These are phyloP conservation scores for Helicoverpa assulta DNA, from an alignment of 2,888 invertebrate species.

Conservation along the genomic window DNA sequence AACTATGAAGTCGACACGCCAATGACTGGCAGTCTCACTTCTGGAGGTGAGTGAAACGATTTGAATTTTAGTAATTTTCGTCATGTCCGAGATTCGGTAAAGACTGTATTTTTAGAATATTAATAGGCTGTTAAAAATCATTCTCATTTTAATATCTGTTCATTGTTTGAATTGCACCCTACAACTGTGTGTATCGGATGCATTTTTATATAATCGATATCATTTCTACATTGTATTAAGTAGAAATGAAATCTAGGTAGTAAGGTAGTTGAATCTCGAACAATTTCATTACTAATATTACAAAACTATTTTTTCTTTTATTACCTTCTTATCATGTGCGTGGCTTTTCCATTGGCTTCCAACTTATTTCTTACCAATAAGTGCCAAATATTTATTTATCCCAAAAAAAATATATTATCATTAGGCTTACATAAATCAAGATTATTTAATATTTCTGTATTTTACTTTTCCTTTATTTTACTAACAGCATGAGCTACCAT, in stretches of 20 bases:
- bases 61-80: not conserved
- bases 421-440: conserved; percentile 33
- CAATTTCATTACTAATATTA: not conserved
- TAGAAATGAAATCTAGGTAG: too few relatives aligned
- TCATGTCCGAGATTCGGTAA: conserved; percentile 17
- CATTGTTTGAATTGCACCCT: too few relatives aligned
- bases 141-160: too few relatives aligned
- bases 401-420: not conserved
- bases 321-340: conserved; percentile 6
- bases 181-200: too few relatives aligned
- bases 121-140: too few relatives aligned
- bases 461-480: conserved; percentile 21
- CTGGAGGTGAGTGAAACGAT: conserved; percentile 85
- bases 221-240: too few relatives aligned
- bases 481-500: conserved; percentile 48
- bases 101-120: not conserved
- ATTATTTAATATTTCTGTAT: conserved; percentile 15
- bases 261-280: conserved; percentile 21
- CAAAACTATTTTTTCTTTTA: not conserved
- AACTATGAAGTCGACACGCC: conserved; percentile 96
- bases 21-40: conserved; percentile 96
- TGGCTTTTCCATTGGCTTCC: conserved; percentile 44
- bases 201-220: too few relatives aligned
- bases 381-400: conserved; percentile 24
- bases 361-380: conserved; percentile 4